These are phyloP conservation scores for Octodon degus DNA, from an alignment of 2,113 vertebrate species.

Conservation along the genomic window DNA sequence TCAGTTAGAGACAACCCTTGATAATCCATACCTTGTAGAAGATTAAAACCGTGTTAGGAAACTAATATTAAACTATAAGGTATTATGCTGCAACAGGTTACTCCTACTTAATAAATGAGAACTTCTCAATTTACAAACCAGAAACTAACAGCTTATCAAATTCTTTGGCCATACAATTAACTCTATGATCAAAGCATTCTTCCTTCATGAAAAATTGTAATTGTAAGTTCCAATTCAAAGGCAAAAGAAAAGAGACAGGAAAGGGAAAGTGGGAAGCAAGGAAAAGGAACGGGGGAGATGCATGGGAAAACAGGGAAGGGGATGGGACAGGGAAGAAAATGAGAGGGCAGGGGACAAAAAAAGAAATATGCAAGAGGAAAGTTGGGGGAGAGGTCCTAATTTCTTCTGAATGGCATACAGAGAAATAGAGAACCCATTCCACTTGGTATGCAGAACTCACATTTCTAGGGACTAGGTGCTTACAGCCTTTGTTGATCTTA, in stretches of 20 bases:
- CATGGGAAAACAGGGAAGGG: neutral
- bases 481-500: neutral
- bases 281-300: neutral
- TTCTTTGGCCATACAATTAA: neutral
- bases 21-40: neutral
- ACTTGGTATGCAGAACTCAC: neutral
- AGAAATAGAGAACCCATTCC: neutral
- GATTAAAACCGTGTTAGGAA: slow-evolving; percentile 7
- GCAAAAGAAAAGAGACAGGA: neutral
- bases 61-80: slow-evolving; percentile 26
- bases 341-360: neutral
- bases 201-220: neutral
- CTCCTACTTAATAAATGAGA: neutral
- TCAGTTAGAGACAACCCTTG: neutral
- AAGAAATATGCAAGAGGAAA: neutral
- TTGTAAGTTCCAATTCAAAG: neutral
- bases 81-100: neutral
- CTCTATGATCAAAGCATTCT: neutral
- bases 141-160: neutral
- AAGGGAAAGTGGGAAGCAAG: neutral
- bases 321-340: too few relatives aligned
- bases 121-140: neutral
- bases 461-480: neutral
- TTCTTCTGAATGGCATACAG: neutral
- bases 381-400: neutral